These are phyloP conservation scores for Nesogale talazaci DNA, from an alignment of 2,113 vertebrate genomes.

Conservation along the genomic window DNA sequence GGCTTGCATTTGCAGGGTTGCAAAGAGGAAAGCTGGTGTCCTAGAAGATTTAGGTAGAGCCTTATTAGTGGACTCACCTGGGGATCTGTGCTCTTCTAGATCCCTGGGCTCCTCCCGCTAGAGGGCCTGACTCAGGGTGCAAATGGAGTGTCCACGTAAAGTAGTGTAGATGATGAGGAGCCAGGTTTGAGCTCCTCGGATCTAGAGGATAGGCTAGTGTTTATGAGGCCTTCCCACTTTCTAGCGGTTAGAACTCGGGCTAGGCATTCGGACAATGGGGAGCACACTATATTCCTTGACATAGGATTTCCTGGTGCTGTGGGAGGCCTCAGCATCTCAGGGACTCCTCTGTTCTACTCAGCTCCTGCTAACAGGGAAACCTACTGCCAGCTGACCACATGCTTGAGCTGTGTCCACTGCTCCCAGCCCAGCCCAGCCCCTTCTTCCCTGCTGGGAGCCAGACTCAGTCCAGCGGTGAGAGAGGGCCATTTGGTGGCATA, in stretches of 20 bases:
- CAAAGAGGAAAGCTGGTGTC: neutral
- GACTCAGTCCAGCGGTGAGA: neutral
- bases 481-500: neutral
- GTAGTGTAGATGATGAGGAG: too few species aligned
- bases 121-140: too few species aligned
- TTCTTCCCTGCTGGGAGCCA: neutral
- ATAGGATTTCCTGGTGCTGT: too few species aligned
- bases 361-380: neutral
- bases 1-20: neutral
- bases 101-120: too few species aligned
- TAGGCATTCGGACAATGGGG: neutral
- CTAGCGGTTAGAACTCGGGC: neutral
- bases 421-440: neutral
- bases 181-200: too few species aligned
- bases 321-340: neutral
- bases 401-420: too few species aligned
- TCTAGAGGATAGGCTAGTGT: too few species aligned
- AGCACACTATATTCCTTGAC: too few species aligned
- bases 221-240: neutral
- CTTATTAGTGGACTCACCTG: too few species aligned
- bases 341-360: neutral
- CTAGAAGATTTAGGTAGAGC: neutral
- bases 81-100: too few species aligned
- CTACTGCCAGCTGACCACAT: neutral
- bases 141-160: too few species aligned